Evolutionary conservation across 1,140 invertebrate genomes (phyloP), one percentile per base, ranked within the genome.

Genomic region (Vanessa atalanta): DNA sequence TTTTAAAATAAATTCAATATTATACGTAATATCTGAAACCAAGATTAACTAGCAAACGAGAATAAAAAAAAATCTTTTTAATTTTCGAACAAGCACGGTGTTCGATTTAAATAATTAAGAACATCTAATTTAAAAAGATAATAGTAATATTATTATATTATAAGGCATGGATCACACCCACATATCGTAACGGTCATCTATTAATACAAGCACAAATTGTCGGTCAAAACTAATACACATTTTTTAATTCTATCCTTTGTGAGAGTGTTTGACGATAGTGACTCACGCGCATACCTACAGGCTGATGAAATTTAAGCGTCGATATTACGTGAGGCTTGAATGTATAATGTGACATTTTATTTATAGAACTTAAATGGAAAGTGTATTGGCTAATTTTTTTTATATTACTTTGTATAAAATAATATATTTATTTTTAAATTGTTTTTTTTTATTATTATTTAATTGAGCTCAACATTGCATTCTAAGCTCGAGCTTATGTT

Each of bases 181-280:
- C 31, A 67, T 53, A 15, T 16, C 16, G 15, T 67, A 53, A 31
- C 48, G 50, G 47, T 71, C 43, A 47, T 53, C 43, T 65, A 65
- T 68, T 70, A 37, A 66, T 43, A 75, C 51, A 57, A 61, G 61
- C 63, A 70, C 50, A 70, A 69, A 65, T 70, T 47, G 51, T 60
- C 71, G 67, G 71, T 70, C 72, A 68, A 68, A 26, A 67, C 76
- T 73, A 64, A 68, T 31, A 87, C 82, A 85, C 81, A 83, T 82
- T 86, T 88, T 88, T 84, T 83, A 86, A 84, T 80, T 83, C 79
- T 85, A 80, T 82, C 78, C 79, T 83, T 85, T 87, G 83, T 86
- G 82, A 84, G 85, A 85, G 86, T 85, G 82, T 89, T 89, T 87
- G 84, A 83, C 82, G 87, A 84, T 88, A 80, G 72, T 89, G 88